phyloP scores from a whole-genome alignment of 2,797 vertebrate species.

The Paedocypris micromegethes region DNA sequence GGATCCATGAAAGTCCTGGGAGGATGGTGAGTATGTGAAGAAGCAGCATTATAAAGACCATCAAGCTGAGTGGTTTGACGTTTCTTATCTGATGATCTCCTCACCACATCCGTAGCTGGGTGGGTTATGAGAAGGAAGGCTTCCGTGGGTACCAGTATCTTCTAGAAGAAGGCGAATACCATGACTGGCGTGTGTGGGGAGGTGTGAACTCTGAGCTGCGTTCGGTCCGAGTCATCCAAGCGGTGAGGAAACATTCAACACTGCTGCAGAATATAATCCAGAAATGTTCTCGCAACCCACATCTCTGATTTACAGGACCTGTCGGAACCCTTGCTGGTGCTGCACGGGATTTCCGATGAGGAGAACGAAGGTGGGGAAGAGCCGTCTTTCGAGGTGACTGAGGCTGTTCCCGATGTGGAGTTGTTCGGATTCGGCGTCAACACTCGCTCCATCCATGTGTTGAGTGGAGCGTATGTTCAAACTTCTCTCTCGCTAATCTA shows the following conservation, averaged over 20 bases:
- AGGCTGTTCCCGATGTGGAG: constrained; percentile 79
- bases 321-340: constrained; percentile 72
- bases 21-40: constrained; percentile 77
- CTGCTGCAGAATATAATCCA: no score
- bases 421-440: constrained; percentile 65
- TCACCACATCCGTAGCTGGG: constrained; percentile 74
- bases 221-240: constrained; percentile 79
- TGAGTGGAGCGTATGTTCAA: constrained; percentile 82
- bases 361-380: constrained; percentile 69
- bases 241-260: constrained; percentile 62
- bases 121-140: constrained; percentile 88
- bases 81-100: neutral
- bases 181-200: constrained; percentile 87
- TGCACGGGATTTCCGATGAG: constrained; percentile 76
- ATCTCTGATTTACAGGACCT: constrained; percentile 72
- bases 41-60: neutral
- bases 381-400: constrained; percentile 75
- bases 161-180: constrained; percentile 91
- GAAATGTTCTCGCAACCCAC: neutral
- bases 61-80: neutral
- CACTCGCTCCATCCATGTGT: constrained; percentile 81
- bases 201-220: constrained; percentile 76
- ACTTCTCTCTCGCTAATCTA: neutral
- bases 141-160: constrained; percentile 93
- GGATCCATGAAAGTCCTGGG: constrained; percentile 83